Evolutionary conservation across 53 echinoderm and acorn worm genomes (phyloP).

Genomic region (Stichopus horrens): DNA sequence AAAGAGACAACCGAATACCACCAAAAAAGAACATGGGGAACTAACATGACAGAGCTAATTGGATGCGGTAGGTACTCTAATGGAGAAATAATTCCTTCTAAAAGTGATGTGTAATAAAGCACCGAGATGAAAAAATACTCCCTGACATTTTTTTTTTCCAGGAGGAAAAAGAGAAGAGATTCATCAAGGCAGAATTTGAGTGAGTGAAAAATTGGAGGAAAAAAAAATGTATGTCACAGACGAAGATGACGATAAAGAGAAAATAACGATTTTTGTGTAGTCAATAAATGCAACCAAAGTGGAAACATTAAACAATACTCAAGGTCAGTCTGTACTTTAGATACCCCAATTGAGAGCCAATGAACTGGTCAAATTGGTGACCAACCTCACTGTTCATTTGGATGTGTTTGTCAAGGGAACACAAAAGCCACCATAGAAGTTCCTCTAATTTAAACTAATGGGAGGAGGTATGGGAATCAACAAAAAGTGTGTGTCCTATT

Average conservation of each 20-base stretch:
- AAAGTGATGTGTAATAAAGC: constrained; percentile 34
- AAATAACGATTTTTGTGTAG: background rate
- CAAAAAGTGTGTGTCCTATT: no score
- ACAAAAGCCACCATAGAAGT: no score
- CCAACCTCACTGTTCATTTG: no score
- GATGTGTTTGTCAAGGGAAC: no score
- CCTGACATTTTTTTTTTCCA: background rate
- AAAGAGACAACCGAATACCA: background rate
- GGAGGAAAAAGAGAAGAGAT: background rate
- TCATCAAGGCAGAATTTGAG: background rate
- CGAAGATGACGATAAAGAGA: background rate
- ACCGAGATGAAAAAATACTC: constrained; percentile 1
- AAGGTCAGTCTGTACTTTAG: background rate
- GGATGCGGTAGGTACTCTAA: constrained; percentile 41
- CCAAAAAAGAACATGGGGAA: constrained; percentile 24
- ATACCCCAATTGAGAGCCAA: background rate
- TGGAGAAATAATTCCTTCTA: constrained; percentile 42
- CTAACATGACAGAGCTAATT: constrained; percentile 42
- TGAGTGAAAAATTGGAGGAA: background rate
- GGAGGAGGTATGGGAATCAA: no score
- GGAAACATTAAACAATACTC: background rate
- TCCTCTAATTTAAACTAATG: no score
- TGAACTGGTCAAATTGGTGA: no score
- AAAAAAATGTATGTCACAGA: background rate
- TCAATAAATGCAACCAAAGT: background rate